phyloP scores from a whole-genome alignment of 2,888 invertebrate genomes.

The Subacronicta megacephala region DNA sequence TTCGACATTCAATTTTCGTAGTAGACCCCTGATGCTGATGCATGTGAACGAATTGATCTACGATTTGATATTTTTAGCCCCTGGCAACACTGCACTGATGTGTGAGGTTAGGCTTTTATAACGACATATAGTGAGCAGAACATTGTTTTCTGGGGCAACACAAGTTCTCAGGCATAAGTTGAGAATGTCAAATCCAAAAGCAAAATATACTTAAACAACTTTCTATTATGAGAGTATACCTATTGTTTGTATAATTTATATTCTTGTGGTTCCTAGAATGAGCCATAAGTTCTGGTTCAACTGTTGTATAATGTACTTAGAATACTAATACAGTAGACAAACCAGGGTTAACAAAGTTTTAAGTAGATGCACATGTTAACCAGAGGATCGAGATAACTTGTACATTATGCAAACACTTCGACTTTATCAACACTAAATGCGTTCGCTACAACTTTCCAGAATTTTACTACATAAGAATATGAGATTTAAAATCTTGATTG shows the following conservation, averaged over 20 bases:
- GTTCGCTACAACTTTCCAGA: slow-evolving; percentile 4
- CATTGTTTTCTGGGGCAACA: slow-evolving; percentile 10
- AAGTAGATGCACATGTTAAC: slow-evolving; percentile 22
- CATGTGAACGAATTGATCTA: too few relatives aligned
- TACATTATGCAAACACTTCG: not conserved
- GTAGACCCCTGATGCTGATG: too few relatives aligned
- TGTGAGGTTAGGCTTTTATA: not conserved
- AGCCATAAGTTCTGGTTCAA: slow-evolving; percentile 2
- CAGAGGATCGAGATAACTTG: not conserved
- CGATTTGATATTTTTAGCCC: not conserved
- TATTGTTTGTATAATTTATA: not conserved
- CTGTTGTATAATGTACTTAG: slow-evolving; percentile 3
- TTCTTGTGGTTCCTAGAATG: not conserved
- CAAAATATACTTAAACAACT: not conserved
- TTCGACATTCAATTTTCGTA: too few relatives aligned
- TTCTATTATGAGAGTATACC: not conserved
- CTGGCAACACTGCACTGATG: not conserved
- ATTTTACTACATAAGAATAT: not conserved
- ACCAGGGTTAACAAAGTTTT: slow-evolving; percentile 3
- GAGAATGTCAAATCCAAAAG: slow-evolving; percentile 6
- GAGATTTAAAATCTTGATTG: slow-evolving; percentile 1
- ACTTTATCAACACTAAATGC: not conserved
- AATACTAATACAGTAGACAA: slow-evolving; percentile 1
- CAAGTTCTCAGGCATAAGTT: slow-evolving; percentile 7
- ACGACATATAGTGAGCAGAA: slow-evolving; percentile 49